These are phyloP conservation scores for Peromyscus melanophrys DNA, from an alignment of 2,797 vertebrate genomes.

Conservation along the genomic window DNA sequence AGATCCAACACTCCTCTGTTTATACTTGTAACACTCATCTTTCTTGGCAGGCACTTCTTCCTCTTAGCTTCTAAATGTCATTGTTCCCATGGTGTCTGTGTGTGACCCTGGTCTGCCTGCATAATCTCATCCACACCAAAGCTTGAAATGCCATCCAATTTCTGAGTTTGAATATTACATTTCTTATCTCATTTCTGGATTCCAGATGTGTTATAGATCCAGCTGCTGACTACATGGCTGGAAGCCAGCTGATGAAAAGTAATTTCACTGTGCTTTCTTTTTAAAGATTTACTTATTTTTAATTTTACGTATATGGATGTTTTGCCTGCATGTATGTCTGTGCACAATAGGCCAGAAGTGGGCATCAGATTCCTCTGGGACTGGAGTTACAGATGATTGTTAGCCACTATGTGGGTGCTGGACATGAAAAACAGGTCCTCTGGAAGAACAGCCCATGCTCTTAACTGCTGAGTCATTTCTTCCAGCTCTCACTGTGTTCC, in stretches of 20 bases:
- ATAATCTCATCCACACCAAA: background rate
- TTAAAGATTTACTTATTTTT: background rate
- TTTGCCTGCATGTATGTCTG: background rate
- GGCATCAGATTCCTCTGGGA: background rate
- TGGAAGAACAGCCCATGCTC: background rate
- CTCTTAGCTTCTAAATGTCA: background rate
- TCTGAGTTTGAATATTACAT: slow-evolving; percentile 42
- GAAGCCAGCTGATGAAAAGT: background rate
- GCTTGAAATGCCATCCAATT: slow-evolving; percentile 18
- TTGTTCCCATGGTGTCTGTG: background rate
- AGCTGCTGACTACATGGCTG: background rate
- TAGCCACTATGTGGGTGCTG: background rate
- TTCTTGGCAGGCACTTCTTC: background rate
- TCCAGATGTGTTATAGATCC: background rate
- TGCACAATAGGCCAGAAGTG: background rate
- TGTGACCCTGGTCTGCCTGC: background rate
- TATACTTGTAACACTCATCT: slow-evolving; percentile 1
- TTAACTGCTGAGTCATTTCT: background rate
- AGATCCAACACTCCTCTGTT: background rate
- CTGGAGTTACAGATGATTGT: background rate
- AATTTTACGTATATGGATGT: background rate
- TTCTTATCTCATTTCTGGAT: slow-evolving; percentile 49
- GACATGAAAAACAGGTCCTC: background rate
- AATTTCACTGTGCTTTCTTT: slow-evolving; percentile 11
- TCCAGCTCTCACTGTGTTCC: background rate